Percentiles rank a stretch among this genome's conserved stretches.
phyloP scores from a whole-genome alignment of 2,113 vertebrate genomes.

The Tricholaema leucomelas region DNA sequence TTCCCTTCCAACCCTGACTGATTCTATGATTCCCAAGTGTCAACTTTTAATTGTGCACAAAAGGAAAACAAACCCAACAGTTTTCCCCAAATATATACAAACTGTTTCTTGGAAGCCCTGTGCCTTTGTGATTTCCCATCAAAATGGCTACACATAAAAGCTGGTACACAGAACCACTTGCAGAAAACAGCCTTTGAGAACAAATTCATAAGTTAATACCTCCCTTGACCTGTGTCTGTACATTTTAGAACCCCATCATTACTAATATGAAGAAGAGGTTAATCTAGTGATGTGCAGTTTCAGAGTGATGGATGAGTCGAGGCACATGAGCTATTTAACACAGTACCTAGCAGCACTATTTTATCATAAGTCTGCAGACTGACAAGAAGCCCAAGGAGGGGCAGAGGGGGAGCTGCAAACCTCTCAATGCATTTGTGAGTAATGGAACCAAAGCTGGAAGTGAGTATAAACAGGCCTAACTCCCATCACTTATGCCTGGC shows the following conservation, averaged over 20 bases:
- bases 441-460: not conserved
- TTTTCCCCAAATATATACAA: not conserved
- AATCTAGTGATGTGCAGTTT: constrained; percentile 13
- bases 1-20: no score
- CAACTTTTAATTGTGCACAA: not conserved
- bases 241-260: constrained; percentile 23
- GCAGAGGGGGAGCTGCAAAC: not conserved
- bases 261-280: constrained; percentile 32
- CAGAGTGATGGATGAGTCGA: constrained; percentile 7
- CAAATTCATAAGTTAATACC: constrained; percentile 20
- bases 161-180: not conserved
- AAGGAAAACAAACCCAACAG: not conserved
- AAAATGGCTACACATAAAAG: not conserved
- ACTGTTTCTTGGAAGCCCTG: not conserved
- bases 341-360: not conserved
- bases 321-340: not conserved
- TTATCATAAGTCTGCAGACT: not conserved
- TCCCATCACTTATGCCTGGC: not conserved
- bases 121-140: not conserved
- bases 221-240: constrained; percentile 22
- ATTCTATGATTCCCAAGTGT: not conserved
- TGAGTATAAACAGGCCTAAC: not conserved
- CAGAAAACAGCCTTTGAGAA: not conserved
- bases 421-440: not conserved
- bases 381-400: not conserved